Conservation (phyloP, 2,113 vertebrate genomes). For the Melanerpes aurifrons region DNA sequence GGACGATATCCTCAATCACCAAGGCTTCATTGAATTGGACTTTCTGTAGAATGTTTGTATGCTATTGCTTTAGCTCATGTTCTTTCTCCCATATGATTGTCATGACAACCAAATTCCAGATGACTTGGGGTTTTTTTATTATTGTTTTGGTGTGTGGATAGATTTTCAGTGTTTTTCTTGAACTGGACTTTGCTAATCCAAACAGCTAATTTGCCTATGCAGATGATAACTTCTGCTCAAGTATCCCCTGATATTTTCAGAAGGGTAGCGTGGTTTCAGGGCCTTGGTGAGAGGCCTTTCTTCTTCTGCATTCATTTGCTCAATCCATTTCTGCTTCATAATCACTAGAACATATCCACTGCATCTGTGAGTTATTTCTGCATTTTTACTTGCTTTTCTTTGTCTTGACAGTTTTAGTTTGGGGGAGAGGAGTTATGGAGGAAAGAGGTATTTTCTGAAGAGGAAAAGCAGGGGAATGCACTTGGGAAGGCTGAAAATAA, state of each 20-base stretch:
- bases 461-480: neutral
- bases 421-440: neutral
- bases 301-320: neutral
- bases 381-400: neutral
- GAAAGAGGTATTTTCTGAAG: neutral
- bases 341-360: neutral
- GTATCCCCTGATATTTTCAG: neutral
- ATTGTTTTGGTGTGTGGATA: neutral
- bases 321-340: neutral
- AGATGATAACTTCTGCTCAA: neutral
- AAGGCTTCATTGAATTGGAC: neutral
- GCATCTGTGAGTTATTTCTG: slow-evolving; percentile 16
- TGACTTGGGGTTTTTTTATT: neutral
- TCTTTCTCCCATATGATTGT: neutral
- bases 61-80: neutral
- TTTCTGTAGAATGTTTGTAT: neutral
- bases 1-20: neutral
- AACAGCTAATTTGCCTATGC: neutral
- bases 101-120: neutral
- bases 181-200: neutral
- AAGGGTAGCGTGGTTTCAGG: neutral
- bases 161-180: neutral
- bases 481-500: neutral
- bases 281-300: neutral
- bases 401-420: neutral